Conservation (phyloP, 2,113 vertebrate species). For the Oreotrochilus melanogaster region DNA sequence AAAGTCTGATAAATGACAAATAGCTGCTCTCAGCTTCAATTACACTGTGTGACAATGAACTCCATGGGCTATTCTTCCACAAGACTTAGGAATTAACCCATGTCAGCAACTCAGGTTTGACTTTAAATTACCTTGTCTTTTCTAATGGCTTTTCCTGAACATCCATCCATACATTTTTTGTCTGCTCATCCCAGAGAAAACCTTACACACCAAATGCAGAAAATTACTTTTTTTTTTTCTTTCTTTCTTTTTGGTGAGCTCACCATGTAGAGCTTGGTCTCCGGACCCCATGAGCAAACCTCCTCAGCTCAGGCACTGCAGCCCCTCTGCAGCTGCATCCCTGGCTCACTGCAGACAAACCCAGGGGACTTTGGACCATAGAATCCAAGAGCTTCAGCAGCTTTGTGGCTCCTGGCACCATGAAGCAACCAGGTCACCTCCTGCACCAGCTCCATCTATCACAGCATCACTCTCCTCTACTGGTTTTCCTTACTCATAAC, state of each 20-base stretch:
- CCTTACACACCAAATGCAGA: background rate
- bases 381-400: background rate
- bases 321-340: rapidly evolving
- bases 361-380: rapidly evolving
- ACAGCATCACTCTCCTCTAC: background rate
- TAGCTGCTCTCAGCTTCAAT: constrained; percentile 9
- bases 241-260: background rate
- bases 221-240: background rate
- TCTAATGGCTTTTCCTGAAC: background rate
- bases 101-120: background rate
- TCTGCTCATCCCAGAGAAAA: background rate
- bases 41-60: background rate
- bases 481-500: background rate
- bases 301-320: background rate
- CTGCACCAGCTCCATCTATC: background rate
- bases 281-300: background rate
- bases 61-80: background rate
- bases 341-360: background rate
- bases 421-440: background rate
- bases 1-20: constrained; percentile 36
- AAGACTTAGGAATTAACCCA: background rate
- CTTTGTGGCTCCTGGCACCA: background rate
- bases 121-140: background rate
- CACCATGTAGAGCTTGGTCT: background rate
- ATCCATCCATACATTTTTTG: background rate